These are phyloP conservation scores for Sebastes minor DNA, from an alignment of 2,797 vertebrate species.

Conservation along the genomic window DNA sequence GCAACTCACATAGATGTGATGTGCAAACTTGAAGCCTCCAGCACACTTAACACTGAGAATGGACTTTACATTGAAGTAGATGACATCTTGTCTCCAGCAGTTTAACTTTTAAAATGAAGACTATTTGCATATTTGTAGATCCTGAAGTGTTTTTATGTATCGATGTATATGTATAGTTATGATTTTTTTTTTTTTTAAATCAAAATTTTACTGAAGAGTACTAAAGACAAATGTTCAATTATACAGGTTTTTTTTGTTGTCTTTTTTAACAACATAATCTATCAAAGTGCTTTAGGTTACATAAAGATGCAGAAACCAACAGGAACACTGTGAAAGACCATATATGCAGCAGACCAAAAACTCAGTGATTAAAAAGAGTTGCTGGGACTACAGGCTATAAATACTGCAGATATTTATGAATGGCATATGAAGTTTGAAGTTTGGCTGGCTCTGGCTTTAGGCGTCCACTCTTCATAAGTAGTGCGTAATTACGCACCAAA, in stretches of 20 bases:
- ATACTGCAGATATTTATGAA: background rate
- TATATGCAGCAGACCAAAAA: background rate
- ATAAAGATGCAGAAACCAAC: too few relatives aligned
- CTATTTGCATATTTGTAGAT: background rate
- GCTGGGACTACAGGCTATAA: background rate
- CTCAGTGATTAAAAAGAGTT: background rate
- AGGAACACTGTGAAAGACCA: too few relatives aligned
- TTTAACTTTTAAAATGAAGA: background rate
- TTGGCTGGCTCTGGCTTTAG: background rate
- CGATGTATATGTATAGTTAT: too few relatives aligned
- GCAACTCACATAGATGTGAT: background rate
- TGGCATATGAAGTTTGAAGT: background rate
- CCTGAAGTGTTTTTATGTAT: background rate
- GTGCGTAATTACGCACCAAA: slow-evolving; percentile 67
- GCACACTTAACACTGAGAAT: background rate
- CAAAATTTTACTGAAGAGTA: too few relatives aligned
- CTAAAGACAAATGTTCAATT: too few relatives aligned
- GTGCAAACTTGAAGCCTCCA: background rate
- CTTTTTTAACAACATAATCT: background rate
- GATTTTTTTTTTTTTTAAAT: too few relatives aligned
- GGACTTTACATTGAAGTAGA: background rate
- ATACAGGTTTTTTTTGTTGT: too few relatives aligned
- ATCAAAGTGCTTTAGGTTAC: too few relatives aligned
- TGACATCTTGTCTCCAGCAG: background rate
- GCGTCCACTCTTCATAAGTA: background rate